These are phyloP conservation scores for Delichon dasypus DNA, from an alignment of 2,797 vertebrate species.

Conservation along the genomic window DNA sequence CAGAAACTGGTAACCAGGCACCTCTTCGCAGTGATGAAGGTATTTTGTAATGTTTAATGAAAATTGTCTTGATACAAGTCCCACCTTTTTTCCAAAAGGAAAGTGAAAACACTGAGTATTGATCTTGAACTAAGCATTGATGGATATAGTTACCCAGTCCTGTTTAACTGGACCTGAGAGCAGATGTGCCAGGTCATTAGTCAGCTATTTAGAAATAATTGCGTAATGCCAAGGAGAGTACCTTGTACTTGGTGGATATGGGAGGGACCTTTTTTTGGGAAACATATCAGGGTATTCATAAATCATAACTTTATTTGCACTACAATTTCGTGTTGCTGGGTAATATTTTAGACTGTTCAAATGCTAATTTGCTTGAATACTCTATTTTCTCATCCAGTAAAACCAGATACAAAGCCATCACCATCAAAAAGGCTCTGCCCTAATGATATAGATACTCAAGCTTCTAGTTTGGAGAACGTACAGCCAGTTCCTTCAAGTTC, in stretches of 20 bases:
- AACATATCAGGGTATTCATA: rapidly evolving
- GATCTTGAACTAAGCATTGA: background rate
- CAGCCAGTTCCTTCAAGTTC: slow-evolving; percentile 60
- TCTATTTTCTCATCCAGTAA: slow-evolving; percentile 67
- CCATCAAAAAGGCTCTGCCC: slow-evolving; percentile 92
- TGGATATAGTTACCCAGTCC: background rate
- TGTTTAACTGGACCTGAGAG: background rate
- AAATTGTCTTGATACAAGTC: background rate
- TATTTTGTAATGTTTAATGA: slow-evolving; percentile 46
- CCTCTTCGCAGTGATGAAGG: slow-evolving; percentile 77
- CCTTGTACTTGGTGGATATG: background rate
- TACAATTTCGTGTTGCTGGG: background rate
- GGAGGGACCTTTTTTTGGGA: background rate
- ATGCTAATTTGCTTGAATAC: background rate
- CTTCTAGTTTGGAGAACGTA: slow-evolving; percentile 79
- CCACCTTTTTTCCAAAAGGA: background rate
- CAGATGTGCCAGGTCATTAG: background rate
- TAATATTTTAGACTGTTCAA: background rate
- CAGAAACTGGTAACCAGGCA: slow-evolving; percentile 82
- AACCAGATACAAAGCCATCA: slow-evolving; percentile 85
- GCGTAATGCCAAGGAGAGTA: background rate
- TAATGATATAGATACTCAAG: slow-evolving; percentile 67
- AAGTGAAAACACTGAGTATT: background rate
- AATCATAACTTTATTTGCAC: background rate
- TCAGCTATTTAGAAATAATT: background rate